Evolutionary conservation across 2,113 vertebrate species (phyloP), one percentile per base, ranked within the genome.

Genomic region (Nesogale talazaci): DNA sequence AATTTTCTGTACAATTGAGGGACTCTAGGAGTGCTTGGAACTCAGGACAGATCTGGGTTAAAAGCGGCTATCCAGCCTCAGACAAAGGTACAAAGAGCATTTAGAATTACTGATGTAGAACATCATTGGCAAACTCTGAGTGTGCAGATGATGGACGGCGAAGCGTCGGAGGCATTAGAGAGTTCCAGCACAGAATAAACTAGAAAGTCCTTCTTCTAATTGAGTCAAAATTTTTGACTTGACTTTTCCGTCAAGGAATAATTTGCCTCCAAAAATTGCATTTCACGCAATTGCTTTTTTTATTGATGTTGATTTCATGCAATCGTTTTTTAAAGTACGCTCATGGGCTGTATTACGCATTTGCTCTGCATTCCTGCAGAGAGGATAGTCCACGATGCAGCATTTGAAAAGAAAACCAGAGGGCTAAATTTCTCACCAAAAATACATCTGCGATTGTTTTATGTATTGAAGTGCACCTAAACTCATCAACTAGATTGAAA

Each of bases 401-500:
- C 1, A 27, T 63, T 63, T 63, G 22, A 95, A 85, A 85, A 90
- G 79, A 94, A 93, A 93, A 91, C 0, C 46, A 81, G 76, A 90
- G 11, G 7, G 19, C 25, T 88, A 89, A 70, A 46, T 85, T 92
- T 86, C 70, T 91, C 61, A 65, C 27, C 46, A 89, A 78, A 96
- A 83, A 70, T 80, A 94, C 20, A 9, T 14, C 42, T 65, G 25
- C 61, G n/a, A 85, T 79, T 20, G 70, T 85, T 93, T 89, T 72
- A 19, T 87, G 25, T 59, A 31, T 96, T 89, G 59, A 78, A 90
- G 23, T 89, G 6, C 74, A 89, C 46, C 86, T 91, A 89, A 91
- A 84, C 89, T 94, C 31, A 91, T 67, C 94, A 84, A 83, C 4
- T 86, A 63, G 94, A 89, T 2, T 81, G 27, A 92, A 92, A 81